A percentile compares a stretch with the other conserved stretches of the same genome.
These are phyloP conservation scores for Barypeithes pellucidus DNA, from an alignment of 2,888 invertebrate species.

Conservation along the genomic window DNA sequence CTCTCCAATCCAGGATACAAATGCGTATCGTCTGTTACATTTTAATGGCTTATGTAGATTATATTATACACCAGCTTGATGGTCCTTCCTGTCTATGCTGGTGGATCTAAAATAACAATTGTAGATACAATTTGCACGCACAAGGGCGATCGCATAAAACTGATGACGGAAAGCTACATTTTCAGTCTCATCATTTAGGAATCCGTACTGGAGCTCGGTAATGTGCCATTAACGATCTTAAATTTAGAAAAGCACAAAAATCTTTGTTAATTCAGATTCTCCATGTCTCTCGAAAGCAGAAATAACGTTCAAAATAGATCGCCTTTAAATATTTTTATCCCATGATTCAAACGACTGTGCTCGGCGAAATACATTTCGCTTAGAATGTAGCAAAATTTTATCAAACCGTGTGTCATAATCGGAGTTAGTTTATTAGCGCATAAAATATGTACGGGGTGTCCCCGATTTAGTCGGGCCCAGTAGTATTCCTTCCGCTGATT, in stretches of 20 bases:
- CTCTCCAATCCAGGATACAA: too few relatives aligned
- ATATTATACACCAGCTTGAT: too few relatives aligned
- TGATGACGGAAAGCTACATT: too few relatives aligned
- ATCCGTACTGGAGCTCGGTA: neutral
- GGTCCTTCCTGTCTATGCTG: too few relatives aligned
- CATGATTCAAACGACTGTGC: slow-evolving; percentile 33
- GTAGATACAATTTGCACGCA: too few relatives aligned
- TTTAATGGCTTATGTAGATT: too few relatives aligned
- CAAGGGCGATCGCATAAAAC: too few relatives aligned
- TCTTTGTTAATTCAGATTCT: slow-evolving; percentile 2
- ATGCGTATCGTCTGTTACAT: too few relatives aligned
- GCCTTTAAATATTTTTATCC: slow-evolving; percentile 37
- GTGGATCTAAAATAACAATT: too few relatives aligned
- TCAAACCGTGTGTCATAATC: neutral
- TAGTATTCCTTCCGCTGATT: too few relatives aligned
- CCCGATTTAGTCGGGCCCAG: too few relatives aligned
- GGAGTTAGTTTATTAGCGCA: neutral
- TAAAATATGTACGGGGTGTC: neutral
- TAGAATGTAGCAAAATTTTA: slow-evolving; percentile 3
- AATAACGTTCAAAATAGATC: slow-evolving; percentile 33
- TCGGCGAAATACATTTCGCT: slow-evolving; percentile 16
- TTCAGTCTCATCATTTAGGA: too few relatives aligned
- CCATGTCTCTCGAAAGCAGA: slow-evolving; percentile 14
- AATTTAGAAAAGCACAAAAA: slow-evolving; percentile 17
- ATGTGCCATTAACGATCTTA: neutral